These are phyloP conservation scores for Rhinogobius similis DNA, from an alignment of 2,113 vertebrate species.

Conservation along the genomic window DNA sequence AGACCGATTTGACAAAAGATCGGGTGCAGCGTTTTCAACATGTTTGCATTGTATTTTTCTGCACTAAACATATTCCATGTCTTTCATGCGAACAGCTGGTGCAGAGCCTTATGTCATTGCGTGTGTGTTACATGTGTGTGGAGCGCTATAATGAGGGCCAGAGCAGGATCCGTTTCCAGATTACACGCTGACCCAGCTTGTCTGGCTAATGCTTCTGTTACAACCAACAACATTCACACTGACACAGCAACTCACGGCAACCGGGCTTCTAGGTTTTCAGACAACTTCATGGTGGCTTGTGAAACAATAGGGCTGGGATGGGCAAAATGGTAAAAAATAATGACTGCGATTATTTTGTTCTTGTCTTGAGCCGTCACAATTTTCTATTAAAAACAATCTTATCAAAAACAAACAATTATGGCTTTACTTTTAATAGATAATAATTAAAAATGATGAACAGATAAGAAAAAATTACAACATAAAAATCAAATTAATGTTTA, in stretches of 20 bases:
- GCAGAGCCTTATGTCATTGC: constrained; percentile 19
- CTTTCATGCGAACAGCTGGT: constrained; percentile 10
- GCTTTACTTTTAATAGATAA: neutral
- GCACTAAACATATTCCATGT: neutral
- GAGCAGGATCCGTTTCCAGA: constrained; percentile 33
- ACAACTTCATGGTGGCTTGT: constrained; percentile 10
- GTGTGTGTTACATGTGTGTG: constrained; percentile 1
- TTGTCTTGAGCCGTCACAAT: neutral
- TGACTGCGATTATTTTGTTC: neutral
- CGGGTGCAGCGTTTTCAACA: no score
- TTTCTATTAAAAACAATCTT: no score
- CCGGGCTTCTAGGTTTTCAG: constrained; percentile 13
- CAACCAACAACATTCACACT: constrained; percentile 28
- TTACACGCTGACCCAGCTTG: constrained; percentile 37
- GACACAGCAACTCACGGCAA: constrained; percentile 1
- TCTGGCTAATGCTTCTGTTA: constrained; percentile 42
- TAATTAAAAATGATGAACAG: neutral
- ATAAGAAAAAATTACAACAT: no score
- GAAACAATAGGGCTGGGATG: neutral
- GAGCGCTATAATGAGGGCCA: constrained; percentile 10
- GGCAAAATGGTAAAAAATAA: neutral
- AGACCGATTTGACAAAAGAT: no score
- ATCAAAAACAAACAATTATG: neutral
- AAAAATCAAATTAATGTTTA: neutral
- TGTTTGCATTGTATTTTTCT: neutral